phyloP scores from a whole-genome alignment of 2,888 invertebrate genomes.

The Barypeithes pellucidus region DNA sequence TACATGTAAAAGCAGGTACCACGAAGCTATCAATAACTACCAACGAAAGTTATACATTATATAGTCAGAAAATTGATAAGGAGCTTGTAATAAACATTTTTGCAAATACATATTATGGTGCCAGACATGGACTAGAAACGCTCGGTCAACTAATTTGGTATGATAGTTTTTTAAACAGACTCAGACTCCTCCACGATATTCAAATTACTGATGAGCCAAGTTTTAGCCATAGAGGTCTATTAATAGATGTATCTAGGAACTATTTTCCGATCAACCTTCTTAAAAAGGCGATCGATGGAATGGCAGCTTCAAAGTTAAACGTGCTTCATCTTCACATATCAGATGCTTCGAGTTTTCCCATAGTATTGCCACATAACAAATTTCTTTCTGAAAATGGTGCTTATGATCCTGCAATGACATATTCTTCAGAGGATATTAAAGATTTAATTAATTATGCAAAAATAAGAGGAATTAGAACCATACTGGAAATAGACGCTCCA shows the following conservation, averaged over 20 bases:
- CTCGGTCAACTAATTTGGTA: constrained; percentile 84
- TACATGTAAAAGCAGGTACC: constrained; percentile 67
- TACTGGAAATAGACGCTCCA: constrained; percentile 92
- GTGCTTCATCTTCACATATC: constrained; percentile 92
- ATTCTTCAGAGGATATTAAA: constrained; percentile 79
- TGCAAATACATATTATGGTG: constrained; percentile 81
- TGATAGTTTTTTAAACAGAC: constrained; percentile 76
- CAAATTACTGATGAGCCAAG: constrained; percentile 83
- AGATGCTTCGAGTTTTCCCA: constrained; percentile 93
- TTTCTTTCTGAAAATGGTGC: constrained; percentile 87
- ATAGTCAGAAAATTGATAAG: constrained; percentile 67
- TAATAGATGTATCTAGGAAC: constrained; percentile 92
- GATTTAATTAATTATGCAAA: constrained; percentile 83
- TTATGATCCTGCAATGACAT: constrained; percentile 80
- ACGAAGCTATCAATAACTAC: constrained; percentile 76
- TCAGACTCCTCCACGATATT: constrained; percentile 77
- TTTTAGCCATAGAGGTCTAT: constrained; percentile 85
- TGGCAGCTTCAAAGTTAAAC: constrained; percentile 90
- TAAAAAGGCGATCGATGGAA: constrained; percentile 84
- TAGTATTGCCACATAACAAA: constrained; percentile 81
- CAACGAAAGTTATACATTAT: constrained; percentile 78
- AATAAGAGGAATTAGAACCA: constrained; percentile 85
- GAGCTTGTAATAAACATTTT: constrained; percentile 73
- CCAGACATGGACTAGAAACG: constrained; percentile 83
- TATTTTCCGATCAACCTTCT: constrained; percentile 82